Conservation (phyloP, 2,113 vertebrate species). For the Saguinus midas region DNA sequence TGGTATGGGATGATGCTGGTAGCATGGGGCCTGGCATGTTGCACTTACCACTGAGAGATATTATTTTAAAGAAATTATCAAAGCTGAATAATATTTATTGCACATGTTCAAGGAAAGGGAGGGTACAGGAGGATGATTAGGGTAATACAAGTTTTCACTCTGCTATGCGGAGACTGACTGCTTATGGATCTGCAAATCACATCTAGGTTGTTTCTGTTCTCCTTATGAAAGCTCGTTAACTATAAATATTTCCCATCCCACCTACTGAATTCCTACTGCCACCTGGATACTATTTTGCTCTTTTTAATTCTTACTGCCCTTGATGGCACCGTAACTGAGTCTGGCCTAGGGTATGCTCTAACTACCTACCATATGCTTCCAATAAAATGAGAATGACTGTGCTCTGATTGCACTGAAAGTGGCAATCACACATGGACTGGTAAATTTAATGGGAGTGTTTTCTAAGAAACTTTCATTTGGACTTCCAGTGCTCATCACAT, state of each 20-base stretch:
- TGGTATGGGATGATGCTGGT: background rate
- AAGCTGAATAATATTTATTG: conserved; percentile 11
- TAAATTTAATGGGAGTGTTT: conserved; percentile 32
- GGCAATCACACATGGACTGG: conserved; percentile 1
- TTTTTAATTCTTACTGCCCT: conserved; percentile 22
- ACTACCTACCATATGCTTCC: conserved; percentile 47
- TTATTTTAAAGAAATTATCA: conserved; percentile 30
- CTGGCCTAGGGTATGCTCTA: conserved; percentile 15
- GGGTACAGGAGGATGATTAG: background rate
- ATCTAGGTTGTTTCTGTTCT: conserved; percentile 47
- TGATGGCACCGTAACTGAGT: background rate
- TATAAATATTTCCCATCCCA: conserved; percentile 43
- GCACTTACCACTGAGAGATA: background rate
- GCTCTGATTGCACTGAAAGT: background rate
- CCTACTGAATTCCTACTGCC: conserved; percentile 40
- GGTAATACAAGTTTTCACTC: background rate
- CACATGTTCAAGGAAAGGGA: background rate
- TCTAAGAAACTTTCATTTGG: conserved; percentile 45
- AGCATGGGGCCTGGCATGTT: background rate
- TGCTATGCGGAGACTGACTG: background rate
- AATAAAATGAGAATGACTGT: conserved; percentile 18
- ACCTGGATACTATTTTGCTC: conserved; percentile 53
- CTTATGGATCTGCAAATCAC: background rate
- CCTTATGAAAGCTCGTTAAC: conserved; percentile 37
- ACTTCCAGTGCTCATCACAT: conserved; percentile 38